A percentile compares a stretch with the other conserved stretches of the same genome.
These are phyloP conservation scores for Cryptoprocta ferox DNA, from an alignment of 2,797 vertebrate species.

Conservation along the genomic window DNA sequence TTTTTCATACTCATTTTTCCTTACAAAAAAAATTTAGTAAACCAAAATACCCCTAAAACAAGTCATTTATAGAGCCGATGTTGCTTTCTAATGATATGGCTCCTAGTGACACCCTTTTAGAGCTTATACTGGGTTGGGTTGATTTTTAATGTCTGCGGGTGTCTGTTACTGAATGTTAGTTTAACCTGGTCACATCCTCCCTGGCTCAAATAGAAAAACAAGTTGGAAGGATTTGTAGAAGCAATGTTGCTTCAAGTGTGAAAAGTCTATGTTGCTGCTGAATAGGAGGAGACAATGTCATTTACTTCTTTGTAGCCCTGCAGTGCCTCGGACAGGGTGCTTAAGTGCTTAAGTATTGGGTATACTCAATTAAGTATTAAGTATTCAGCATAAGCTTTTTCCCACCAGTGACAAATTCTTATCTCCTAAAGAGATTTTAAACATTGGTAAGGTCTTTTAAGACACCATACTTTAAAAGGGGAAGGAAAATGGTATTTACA, in stretches of 20 bases:
- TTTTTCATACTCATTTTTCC: slow-evolving; percentile 43
- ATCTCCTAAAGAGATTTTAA: slow-evolving; percentile 57
- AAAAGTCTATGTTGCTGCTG: not conserved
- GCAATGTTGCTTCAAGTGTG: slow-evolving; percentile 70
- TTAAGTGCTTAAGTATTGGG: not conserved
- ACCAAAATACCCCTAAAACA: slow-evolving; percentile 24
- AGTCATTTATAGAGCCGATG: not conserved
- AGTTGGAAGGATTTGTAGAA: slow-evolving; percentile 52
- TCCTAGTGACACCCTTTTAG: not conserved
- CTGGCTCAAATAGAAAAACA: slow-evolving; percentile 62
- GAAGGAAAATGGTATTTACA: slow-evolving; percentile 28
- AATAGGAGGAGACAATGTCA: slow-evolving; percentile 40
- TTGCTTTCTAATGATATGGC: slow-evolving; percentile 59
- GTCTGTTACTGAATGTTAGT: slow-evolving; percentile 69
- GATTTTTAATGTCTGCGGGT: slow-evolving; percentile 7
- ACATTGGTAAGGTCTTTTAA: slow-evolving; percentile 40
- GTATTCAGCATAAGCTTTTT: slow-evolving; percentile 20
- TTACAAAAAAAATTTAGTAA: slow-evolving; percentile 31
- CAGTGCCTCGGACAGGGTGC: not conserved
- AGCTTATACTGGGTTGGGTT: not conserved
- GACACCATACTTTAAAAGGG: slow-evolving; percentile 16
- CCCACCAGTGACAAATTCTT: not conserved
- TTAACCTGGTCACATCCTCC: slow-evolving; percentile 70
- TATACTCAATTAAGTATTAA: not conserved
- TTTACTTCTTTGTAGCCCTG: not conserved